These are phyloP conservation scores for Drosophila elegans DNA, from an alignment of 1,140 invertebrate species.

Conservation along the genomic window DNA sequence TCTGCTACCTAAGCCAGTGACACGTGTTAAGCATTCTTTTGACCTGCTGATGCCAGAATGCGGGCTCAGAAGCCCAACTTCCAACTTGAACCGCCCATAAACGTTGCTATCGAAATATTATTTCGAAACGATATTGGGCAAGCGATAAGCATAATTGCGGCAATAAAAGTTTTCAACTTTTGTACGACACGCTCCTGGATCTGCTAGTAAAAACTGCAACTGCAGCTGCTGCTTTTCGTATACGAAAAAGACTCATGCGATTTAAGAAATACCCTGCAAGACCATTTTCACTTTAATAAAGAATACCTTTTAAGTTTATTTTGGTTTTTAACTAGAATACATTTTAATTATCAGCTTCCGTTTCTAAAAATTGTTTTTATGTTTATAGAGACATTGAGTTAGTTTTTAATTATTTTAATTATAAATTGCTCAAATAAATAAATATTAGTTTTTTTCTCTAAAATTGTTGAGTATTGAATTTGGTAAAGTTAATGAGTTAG, in stretches of 20 bases:
- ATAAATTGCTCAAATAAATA: too few relatives aligned
- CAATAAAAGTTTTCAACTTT: conserved; percentile 83
- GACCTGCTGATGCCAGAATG: conserved; percentile 32
- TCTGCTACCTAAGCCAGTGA: conserved; percentile 48
- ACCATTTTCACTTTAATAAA: too few relatives aligned
- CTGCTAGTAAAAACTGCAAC: conserved; percentile 22
- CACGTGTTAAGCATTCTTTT: conserved; percentile 52
- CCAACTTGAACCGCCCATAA: conserved; percentile 44
- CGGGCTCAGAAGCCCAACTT: conserved; percentile 17
- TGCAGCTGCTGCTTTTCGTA: conserved; percentile 28
- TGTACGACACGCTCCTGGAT: conserved; percentile 59
- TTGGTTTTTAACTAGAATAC: too few relatives aligned
- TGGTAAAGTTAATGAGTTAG: too few relatives aligned
- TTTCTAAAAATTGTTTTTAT: too few relatives aligned
- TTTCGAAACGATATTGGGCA: conserved; percentile 79
- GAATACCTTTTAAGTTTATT: too few relatives aligned
- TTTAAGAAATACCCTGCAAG: background rate
- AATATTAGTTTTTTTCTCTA: too few relatives aligned
- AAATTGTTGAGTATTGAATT: too few relatives aligned
- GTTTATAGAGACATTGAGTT: too few relatives aligned
- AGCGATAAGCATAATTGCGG: conserved; percentile 83
- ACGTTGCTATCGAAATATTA: conserved; percentile 75
- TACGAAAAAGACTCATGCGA: conserved; percentile 15
- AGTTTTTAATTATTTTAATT: too few relatives aligned
- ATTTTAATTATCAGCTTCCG: too few relatives aligned